Base-by-base conservation (phyloP, 2,113 vertebrate species). In the Nesogale talazaci region DNA sequence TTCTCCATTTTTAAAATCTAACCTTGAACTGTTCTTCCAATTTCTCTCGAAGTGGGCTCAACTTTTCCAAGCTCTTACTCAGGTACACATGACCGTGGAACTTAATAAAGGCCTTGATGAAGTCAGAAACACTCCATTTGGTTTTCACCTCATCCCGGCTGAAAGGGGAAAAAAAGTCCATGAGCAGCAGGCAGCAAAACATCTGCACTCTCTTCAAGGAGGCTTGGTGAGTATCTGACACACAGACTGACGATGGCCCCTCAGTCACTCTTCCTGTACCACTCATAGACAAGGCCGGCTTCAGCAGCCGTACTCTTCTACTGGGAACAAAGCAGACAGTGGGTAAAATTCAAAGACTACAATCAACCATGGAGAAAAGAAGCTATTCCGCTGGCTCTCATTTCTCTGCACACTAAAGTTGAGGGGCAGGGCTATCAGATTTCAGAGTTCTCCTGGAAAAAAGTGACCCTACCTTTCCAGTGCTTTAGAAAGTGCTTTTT, bases 11-110 rank as follows among this genome's bases (percentile, higher is more conserved):
- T 94, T 86, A 29, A 91, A 79, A 81, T 98, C 98, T 93, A 96
- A 99, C 99, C 99, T 99, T 99, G 97, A 99, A 99, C 92, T 99
- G 99, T 94, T 99, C 99, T 97, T 99, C 99, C 98, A 99, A 98
- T 88, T 98, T 99, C 98, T 99, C 99, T 97, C 99, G 98, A 98
- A 99, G 98, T 81, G 96, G 97, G 95, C 98, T 98, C 97, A 99
- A 98, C 67, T 99, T 99, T 91, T 99, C 99, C 98, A 99, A 97
- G 95, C 98, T 99, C 98, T 99, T 99, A 94, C 99, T 98, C 98
- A 99, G 98, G 97, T 99, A 99, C 88, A 99, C 99, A 77, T 99
- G 99, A 36, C 99, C 99, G n/a, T 99, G 99, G 92, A 99, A 99
- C 97, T 99, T 99, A 98, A 99, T 99, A 98, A 99, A 99, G 22